Percentiles rank a stretch among this genome's conserved stretches.
These are phyloP conservation scores for Drosophila quadrilineata DNA, from an alignment of 1,140 invertebrate genomes.

Conservation along the genomic window DNA sequence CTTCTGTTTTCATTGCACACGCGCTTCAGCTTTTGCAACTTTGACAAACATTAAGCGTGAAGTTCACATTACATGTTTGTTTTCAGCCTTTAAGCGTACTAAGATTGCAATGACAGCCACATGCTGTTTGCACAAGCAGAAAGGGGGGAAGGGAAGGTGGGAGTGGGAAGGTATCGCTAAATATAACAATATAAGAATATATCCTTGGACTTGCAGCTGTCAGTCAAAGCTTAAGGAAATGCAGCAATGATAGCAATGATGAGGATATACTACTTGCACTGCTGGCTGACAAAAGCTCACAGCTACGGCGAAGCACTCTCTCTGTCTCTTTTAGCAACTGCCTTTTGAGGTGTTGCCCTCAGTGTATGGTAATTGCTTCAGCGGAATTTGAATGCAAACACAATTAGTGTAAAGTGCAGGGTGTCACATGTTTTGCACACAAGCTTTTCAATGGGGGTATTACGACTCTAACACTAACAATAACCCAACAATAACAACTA, in stretches of 20 bases:
- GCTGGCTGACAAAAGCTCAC: no score
- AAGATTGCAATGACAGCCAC: neutral
- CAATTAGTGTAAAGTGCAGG: slow-evolving; percentile 63
- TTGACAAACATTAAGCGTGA: slow-evolving; percentile 8
- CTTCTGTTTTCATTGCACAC: neutral
- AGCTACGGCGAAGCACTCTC: no score
- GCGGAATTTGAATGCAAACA: slow-evolving; percentile 39
- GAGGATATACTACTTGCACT: no score
- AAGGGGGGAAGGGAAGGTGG: neutral
- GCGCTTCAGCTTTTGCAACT: neutral
- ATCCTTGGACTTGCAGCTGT: neutral
- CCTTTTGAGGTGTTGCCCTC: neutral
- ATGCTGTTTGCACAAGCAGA: neutral
- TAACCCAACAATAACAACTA: neutral
- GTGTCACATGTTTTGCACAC: slow-evolving; percentile 57
- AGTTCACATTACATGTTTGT: slow-evolving; percentile 14
- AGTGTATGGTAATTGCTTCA: slow-evolving; percentile 20
- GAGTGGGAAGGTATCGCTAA: no score
- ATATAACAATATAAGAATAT: neutral
- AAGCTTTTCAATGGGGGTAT: no score
- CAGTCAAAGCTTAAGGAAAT: no score
- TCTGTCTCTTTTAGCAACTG: no score
- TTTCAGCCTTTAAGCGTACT: neutral
- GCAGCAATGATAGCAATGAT: no score
- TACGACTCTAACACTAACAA: neutral